phyloP scores from a whole-genome alignment of 2,113 vertebrate genomes.

The Sminthopsis crassicaudata region DNA sequence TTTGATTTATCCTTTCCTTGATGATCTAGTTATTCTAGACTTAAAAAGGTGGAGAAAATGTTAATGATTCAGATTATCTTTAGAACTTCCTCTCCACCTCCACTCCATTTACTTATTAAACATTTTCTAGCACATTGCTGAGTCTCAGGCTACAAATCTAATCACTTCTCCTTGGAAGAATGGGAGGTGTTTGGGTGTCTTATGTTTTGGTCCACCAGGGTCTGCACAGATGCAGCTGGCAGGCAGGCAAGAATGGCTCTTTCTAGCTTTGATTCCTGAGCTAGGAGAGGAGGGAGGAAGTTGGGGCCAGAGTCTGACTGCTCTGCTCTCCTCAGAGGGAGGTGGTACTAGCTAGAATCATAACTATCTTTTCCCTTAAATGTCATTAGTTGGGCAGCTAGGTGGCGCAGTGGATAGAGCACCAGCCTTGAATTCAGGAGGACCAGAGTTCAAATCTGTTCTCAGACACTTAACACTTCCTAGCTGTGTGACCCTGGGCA shows the following conservation, averaged over 20 bases:
- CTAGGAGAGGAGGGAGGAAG: background rate
- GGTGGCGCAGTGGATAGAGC: too few species aligned
- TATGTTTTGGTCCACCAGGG: background rate
- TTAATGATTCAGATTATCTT: background rate
- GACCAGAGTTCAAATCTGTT: too few species aligned
- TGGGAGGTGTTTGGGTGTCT: background rate
- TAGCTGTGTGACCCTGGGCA: too few species aligned
- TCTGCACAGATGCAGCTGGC: background rate
- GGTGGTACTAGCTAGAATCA: background rate
- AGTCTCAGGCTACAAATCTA: background rate
- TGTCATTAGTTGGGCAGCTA: too few species aligned
- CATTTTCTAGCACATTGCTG: background rate
- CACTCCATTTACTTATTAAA: background rate
- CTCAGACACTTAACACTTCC: too few species aligned
- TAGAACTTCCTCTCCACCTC: background rate
- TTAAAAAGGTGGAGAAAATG: background rate
- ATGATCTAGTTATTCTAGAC: background rate
- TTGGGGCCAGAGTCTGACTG: background rate
- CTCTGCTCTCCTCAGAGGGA: background rate
- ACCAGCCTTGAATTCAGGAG: too few species aligned
- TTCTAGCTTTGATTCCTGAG: background rate
- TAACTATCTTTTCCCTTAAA: background rate
- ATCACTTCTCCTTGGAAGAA: background rate
- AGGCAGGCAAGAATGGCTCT: background rate
- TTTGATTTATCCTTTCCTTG: background rate